Evolutionary conservation across 2,797 vertebrate genomes (phyloP).

Genomic region (Molothrus ater): DNA sequence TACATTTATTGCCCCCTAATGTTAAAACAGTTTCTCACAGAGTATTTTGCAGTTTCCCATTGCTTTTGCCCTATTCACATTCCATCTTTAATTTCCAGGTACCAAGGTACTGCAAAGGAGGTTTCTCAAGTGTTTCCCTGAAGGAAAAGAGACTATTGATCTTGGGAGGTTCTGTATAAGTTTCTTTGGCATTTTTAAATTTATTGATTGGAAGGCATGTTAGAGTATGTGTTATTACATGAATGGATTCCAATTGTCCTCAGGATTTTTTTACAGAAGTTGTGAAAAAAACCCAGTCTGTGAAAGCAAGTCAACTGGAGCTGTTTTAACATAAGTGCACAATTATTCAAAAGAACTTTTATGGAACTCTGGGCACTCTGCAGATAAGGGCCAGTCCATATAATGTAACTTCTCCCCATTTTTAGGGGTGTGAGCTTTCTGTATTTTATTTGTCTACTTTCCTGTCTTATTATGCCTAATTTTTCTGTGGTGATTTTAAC

Average conservation of each 20-base stretch:
- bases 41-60: not conserved
- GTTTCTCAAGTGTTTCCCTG: not conserved
- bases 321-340: not conserved
- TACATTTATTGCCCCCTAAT: not conserved
- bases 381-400: not conserved
- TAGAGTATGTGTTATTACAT: not conserved
- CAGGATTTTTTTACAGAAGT: not conserved
- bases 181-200: not conserved
- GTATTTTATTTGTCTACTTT: not conserved
- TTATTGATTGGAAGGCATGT: not conserved
- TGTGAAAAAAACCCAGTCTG: rapidly evolving
- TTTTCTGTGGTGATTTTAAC: not conserved
- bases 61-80: not conserved
- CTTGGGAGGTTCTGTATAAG: not conserved
- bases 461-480: not conserved
- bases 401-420: rapidly evolving
- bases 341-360: not conserved
- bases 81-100: not conserved
- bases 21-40: not conserved
- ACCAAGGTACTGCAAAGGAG: not conserved
- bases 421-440: not conserved
- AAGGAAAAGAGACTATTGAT: not conserved
- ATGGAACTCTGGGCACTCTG: not conserved
- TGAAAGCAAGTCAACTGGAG: not conserved
- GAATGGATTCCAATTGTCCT: not conserved